Evolutionary conservation across 2,888 invertebrate species (phyloP).

Genomic region (Caenorhabditis wallacei): DNA sequence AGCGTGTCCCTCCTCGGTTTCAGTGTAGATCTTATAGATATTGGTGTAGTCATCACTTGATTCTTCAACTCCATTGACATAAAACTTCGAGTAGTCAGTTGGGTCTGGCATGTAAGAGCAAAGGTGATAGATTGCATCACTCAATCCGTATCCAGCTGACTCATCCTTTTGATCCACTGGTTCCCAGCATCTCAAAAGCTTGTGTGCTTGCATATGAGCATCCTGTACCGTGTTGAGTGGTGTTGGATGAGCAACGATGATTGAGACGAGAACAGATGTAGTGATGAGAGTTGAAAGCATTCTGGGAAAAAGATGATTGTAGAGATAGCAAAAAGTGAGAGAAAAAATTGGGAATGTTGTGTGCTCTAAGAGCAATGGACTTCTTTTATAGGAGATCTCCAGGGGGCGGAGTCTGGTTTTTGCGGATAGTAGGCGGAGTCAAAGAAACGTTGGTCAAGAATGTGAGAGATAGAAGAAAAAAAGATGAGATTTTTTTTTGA

Average conservation of each 20-base stretch:
- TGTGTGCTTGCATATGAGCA: neutral
- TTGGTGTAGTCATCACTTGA: conserved; percentile 12
- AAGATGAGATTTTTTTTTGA: neutral
- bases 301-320: neutral
- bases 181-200: conserved; percentile 16
- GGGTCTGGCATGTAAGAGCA: conserved; percentile 16
- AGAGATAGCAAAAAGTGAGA: neutral
- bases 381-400: neutral
- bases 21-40: neutral
- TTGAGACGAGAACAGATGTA: neutral
- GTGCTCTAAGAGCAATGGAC: neutral
- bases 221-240: conserved; percentile 4
- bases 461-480: no score
- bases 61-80: conserved; percentile 13
- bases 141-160: neutral
- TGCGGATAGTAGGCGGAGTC: neutral
- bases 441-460: no score
- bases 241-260: neutral
- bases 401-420: neutral
- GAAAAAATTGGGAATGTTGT: neutral
- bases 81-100: neutral
- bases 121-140: neutral
- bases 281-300: neutral
- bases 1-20: conserved; percentile 59
- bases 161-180: neutral